These are phyloP conservation scores for Cosmorhoe ocellata DNA, from an alignment of 2,888 invertebrate species.

Conservation along the genomic window DNA sequence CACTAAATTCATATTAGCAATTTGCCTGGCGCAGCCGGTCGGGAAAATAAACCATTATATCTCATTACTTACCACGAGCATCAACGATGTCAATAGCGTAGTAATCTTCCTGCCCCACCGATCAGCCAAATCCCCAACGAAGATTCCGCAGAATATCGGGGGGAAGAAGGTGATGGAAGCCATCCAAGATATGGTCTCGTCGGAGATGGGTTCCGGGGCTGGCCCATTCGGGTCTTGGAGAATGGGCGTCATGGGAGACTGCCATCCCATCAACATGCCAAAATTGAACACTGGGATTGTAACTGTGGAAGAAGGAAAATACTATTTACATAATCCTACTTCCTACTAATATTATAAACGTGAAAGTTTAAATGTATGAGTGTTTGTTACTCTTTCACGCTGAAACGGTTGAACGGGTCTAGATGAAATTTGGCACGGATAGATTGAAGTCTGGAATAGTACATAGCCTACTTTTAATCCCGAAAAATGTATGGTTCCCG, in stretches of 20 bases:
- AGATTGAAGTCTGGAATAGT: too few species aligned
- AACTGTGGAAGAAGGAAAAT: constrained; percentile 54
- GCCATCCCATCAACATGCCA: constrained; percentile 83
- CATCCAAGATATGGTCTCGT: constrained; percentile 81
- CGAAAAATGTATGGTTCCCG: too few species aligned
- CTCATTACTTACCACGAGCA: constrained; percentile 77
- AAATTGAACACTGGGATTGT: constrained; percentile 80
- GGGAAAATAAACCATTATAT: too few species aligned
- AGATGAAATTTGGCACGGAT: too few species aligned
- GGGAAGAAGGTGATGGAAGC: constrained; percentile 81
- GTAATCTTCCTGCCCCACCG: constrained; percentile 78
- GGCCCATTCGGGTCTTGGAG: constrained; percentile 73
- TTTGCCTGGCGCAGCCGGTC: too few species aligned
- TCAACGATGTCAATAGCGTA: constrained; percentile 77
- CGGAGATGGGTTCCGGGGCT: constrained; percentile 71
- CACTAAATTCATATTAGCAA: too few species aligned
- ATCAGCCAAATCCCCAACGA: constrained; percentile 80
- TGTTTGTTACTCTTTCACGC: too few species aligned
- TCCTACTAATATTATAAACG: too few species aligned
- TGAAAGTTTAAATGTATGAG: too few species aligned
- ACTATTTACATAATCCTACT: too few species aligned
- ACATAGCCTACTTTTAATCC: too few species aligned
- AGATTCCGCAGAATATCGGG: constrained; percentile 77
- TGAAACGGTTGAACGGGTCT: too few species aligned
- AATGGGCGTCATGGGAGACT: constrained; percentile 80